Conservation (phyloP, 2,888 invertebrate genomes). For the Carcina quercana region DNA sequence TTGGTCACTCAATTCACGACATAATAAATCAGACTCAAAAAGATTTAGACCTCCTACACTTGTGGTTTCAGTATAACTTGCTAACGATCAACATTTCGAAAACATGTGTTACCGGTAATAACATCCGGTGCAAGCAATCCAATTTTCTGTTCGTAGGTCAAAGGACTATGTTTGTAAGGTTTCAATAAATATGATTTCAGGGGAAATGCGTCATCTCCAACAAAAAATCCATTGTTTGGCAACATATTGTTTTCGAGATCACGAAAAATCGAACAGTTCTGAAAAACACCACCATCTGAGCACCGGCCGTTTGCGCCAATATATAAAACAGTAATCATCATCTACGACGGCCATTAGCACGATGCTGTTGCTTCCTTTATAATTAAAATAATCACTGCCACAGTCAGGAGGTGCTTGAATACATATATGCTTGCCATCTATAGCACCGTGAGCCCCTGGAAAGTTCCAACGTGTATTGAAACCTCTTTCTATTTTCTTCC, state of each 20-base stretch:
- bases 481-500: constrained; percentile 20
- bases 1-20: constrained; percentile 8
- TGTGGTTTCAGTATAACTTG: constrained; percentile 15
- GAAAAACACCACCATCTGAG: constrained; percentile 6
- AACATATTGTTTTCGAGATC: constrained; percentile 6
- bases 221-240: neutral
- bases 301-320: constrained; percentile 3
- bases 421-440: constrained; percentile 22
- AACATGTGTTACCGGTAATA: too few species aligned
- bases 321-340: constrained; percentile 24
- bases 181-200: neutral
- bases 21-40: constrained; percentile 10
- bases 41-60: constrained; percentile 9
- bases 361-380: constrained; percentile 20
- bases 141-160: too few species aligned
- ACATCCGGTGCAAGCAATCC: too few species aligned
- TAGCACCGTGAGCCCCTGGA: constrained; percentile 22
- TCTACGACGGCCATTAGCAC: constrained; percentile 22
- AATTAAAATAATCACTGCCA: constrained; percentile 25
- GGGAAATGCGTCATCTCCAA: neutral
- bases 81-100: constrained; percentile 15
- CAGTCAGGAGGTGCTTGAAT: constrained; percentile 20
- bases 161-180: too few species aligned
- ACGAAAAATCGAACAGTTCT: constrained; percentile 2
- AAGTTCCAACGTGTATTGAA: constrained; percentile 22